Conservation (phyloP, 2,113 vertebrate genomes). For the Paraplagusia blochii region DNA sequence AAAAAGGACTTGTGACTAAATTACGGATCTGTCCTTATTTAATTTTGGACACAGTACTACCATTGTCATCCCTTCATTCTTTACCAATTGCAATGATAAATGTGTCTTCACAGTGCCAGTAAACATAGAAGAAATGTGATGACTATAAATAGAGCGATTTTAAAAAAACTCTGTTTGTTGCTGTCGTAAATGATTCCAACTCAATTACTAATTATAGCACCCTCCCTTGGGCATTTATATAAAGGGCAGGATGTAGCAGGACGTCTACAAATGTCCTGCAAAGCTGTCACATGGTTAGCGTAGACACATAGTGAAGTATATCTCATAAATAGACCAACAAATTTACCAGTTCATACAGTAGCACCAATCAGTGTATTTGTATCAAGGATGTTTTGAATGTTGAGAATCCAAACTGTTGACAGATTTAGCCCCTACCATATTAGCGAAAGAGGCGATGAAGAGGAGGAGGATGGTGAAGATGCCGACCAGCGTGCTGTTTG, state of each 20-base stretch:
- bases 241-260: constrained; percentile 3
- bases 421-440: constrained; percentile 80
- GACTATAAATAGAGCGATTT: constrained; percentile 28
- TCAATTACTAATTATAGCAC: constrained; percentile 16
- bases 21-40: too few relatives aligned
- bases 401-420: constrained; percentile 1
- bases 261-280: constrained; percentile 10
- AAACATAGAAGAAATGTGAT: constrained; percentile 21
- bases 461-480: constrained; percentile 88
- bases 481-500: constrained; percentile 86
- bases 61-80: neutral
- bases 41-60: neutral
- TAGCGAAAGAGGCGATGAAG: constrained; percentile 86
- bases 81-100: neutral
- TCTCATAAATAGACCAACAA: neutral
- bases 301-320: neutral
- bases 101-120: constrained; percentile 2
- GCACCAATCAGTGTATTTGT: neutral
- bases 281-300: neutral
- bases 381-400: neutral
- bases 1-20: too few relatives aligned
- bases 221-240: neutral
- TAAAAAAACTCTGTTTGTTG: constrained; percentile 21
- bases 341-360: neutral
- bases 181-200: constrained; percentile 1